Percentiles rank a stretch among this genome's conserved stretches.
phyloP scores from a whole-genome alignment of 2,797 vertebrate species.

The Schizopygopsis pylzovi region DNA sequence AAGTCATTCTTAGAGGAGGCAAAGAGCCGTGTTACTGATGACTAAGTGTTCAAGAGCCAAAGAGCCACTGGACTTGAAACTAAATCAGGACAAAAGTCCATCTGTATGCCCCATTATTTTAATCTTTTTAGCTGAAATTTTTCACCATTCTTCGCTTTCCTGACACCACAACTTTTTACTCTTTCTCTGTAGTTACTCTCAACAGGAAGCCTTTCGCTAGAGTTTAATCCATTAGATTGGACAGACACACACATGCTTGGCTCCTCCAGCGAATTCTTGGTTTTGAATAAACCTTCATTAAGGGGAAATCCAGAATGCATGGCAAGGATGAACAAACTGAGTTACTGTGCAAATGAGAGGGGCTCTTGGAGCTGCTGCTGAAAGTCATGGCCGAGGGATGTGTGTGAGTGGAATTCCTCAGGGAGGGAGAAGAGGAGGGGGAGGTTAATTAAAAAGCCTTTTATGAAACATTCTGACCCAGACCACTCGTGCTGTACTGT shows the following conservation, averaged over 20 bases:
- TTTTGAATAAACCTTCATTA: constrained; percentile 34
- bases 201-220: constrained; percentile 17
- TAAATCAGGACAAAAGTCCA: constrained; percentile 20
- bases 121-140: neutral
- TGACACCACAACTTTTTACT: neutral
- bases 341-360: constrained; percentile 53
- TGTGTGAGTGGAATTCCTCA: constrained; percentile 59
- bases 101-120: constrained; percentile 2
- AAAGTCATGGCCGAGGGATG: constrained; percentile 51
- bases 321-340: constrained; percentile 60
- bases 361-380: constrained; percentile 55
- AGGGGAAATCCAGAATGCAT: constrained; percentile 32
- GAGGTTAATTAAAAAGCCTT: constrained; percentile 75
- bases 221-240: constrained; percentile 12
- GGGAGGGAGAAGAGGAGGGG: constrained; percentile 58
- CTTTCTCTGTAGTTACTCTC: constrained; percentile 2
- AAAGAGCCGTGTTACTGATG: constrained; percentile 42
- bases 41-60: constrained; percentile 37
- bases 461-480: constrained; percentile 57
- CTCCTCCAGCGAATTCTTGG: constrained; percentile 9
- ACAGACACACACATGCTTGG: constrained; percentile 21
- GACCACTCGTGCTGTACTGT: neutral
- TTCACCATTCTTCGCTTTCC: neutral
- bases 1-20: constrained; percentile 29
- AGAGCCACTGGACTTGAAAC: constrained; percentile 33